Percentiles rank a stretch among this genome's conserved stretches.
Evolutionary conservation across 2,113 vertebrate species (phyloP).

Genomic region (Hyperoodon ampullatus): DNA sequence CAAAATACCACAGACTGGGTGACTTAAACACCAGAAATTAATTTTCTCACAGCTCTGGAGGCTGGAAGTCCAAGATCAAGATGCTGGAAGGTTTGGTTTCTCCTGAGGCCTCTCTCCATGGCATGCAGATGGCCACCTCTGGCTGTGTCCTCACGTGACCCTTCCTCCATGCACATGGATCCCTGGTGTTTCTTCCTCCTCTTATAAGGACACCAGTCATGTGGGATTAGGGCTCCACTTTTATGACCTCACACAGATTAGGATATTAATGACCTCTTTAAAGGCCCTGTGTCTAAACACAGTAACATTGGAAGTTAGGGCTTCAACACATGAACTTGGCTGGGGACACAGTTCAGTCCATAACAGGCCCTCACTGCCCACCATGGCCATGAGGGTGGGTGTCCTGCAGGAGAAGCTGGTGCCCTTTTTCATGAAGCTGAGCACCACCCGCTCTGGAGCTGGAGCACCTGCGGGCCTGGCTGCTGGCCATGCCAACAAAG

Average conservation of each 20-base stretch:
- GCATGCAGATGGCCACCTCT: not conserved
- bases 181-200: not conserved
- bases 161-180: not conserved
- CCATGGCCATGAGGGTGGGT: fast-evolving
- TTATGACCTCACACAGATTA: not conserved
- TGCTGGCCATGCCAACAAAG: not conserved
- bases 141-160: not conserved
- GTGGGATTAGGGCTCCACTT: not conserved
- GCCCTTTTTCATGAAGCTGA: not conserved
- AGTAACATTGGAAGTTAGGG: not conserved
- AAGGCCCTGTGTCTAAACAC: not conserved
- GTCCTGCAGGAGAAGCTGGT: not conserved
- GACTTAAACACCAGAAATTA: not conserved
- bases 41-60: not conserved
- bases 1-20: not conserved
- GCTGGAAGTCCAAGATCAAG: not conserved
- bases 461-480: not conserved
- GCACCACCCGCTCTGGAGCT: fast-evolving
- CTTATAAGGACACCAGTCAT: not conserved
- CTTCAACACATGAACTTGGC: not conserved
- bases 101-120: not conserved
- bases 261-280: not conserved
- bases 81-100: not conserved
- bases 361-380: not conserved
- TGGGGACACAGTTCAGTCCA: not conserved